Conservation (phyloP, 2,797 vertebrate genomes). For the Pterois miles region DNA sequence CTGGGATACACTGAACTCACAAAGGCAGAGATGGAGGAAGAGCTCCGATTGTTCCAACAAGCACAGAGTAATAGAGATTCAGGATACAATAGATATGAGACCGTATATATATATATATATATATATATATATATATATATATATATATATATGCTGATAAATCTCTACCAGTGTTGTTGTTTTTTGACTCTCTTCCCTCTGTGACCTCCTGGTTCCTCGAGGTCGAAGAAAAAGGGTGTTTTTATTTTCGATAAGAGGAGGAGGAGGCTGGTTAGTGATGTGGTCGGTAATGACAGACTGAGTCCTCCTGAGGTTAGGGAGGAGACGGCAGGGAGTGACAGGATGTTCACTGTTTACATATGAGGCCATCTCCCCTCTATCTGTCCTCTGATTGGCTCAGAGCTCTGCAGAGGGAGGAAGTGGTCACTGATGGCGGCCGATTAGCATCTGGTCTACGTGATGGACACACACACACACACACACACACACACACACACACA, state of each 20-base stretch:
- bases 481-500: slow-evolving; percentile 2
- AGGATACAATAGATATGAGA: too few relatives aligned
- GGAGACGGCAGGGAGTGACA: slow-evolving; percentile 52
- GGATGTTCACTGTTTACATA: slow-evolving; percentile 68
- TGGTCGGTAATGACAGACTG: slow-evolving; percentile 66
- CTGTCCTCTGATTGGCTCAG: slow-evolving; percentile 61
- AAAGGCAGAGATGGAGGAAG: too few relatives aligned
- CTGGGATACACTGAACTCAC: background rate
- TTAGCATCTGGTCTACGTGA: slow-evolving; percentile 74
- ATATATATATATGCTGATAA: too few relatives aligned
- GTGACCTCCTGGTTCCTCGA: background rate
- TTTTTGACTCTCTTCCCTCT: background rate
- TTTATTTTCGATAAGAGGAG: slow-evolving; percentile 19
- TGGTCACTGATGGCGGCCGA: slow-evolving; percentile 65
- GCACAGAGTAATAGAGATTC: too few relatives aligned
- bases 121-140: too few relatives aligned
- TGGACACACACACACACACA: slow-evolving; percentile 32
- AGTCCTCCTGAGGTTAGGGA: slow-evolving; percentile 64
- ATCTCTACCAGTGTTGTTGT: too few relatives aligned
- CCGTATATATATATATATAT: too few relatives aligned
- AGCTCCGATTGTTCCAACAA: too few relatives aligned
- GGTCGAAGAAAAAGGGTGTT: background rate
- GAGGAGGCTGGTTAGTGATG: slow-evolving; percentile 48
- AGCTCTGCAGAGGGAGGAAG: slow-evolving; percentile 58
- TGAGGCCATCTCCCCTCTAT: slow-evolving; percentile 48